These are phyloP conservation scores for Lucilia sericata DNA, from an alignment of 1,140 invertebrate species.

Conservation along the genomic window DNA sequence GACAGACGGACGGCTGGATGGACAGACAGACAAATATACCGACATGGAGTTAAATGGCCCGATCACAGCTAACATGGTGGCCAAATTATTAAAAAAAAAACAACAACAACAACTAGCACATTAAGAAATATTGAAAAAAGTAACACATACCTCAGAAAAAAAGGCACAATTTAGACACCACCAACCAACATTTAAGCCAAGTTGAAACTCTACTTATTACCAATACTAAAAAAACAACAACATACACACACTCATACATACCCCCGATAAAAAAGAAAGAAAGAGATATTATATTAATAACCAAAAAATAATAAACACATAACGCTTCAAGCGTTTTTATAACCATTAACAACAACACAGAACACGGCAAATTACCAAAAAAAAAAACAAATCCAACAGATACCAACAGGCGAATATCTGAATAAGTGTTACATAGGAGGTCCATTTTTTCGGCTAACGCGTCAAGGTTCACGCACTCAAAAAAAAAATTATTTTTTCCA, in stretches of 20 bases:
- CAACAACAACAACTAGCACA: not conserved
- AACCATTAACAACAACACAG: slow-evolving; percentile 35
- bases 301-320: slow-evolving; percentile 37
- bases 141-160: not conserved
- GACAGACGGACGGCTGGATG: not conserved
- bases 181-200: not conserved
- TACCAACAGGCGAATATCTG: no score
- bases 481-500: not conserved
- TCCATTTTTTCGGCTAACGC: slow-evolving; percentile 40
- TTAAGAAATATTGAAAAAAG: not conserved
- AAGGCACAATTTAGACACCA: not conserved
- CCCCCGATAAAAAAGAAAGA: not conserved
- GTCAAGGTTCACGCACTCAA: slow-evolving; percentile 41
- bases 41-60: slow-evolving; percentile 19
- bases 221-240: not conserved
- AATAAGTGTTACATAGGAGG: slow-evolving; percentile 39
- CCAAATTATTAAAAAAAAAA: not conserved
- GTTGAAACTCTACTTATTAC: not conserved
- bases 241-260: not conserved
- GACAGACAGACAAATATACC: not conserved
- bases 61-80: slow-evolving; percentile 36
- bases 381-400: not conserved
- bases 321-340: slow-evolving; percentile 38
- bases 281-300: slow-evolving; percentile 38
- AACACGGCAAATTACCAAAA: slow-evolving; percentile 34